Conservation (phyloP, 2,888 invertebrate genomes). For the Danaus chrysippus region DNA sequence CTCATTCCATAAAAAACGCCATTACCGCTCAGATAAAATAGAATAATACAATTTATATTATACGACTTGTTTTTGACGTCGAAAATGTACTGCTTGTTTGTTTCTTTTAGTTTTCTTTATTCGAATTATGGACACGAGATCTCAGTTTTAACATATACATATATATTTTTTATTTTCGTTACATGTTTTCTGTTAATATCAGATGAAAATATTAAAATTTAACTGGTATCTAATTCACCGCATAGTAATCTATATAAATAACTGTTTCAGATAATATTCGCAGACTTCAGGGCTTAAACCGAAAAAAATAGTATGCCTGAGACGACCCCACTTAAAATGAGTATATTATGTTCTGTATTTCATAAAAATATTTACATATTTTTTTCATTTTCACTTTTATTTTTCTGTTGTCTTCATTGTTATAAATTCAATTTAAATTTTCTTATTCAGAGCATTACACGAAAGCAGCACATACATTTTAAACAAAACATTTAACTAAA, state of each 20-base stretch:
- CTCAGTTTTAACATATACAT: neutral
- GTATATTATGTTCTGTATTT: slow-evolving; percentile 45
- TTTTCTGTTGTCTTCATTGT: too few species aligned
- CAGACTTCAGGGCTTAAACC: slow-evolving; percentile 35
- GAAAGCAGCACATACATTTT: too few species aligned
- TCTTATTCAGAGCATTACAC: too few species aligned
- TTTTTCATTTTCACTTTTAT: too few species aligned
- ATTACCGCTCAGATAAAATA: slow-evolving; percentile 43
- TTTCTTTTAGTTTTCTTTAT: slow-evolving; percentile 52
- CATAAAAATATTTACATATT: too few species aligned
- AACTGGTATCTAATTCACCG: too few species aligned
- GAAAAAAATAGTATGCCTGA: slow-evolving; percentile 51
- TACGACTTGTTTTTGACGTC: slow-evolving; percentile 67
- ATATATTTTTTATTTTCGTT: neutral
- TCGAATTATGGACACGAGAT: slow-evolving; percentile 39
- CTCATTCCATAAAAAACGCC: slow-evolving; percentile 30
- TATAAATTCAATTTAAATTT: too few species aligned
- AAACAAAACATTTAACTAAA: too few species aligned
- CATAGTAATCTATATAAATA: too few species aligned
- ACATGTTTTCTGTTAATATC: neutral
- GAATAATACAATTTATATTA: too few species aligned
- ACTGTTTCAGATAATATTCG: slow-evolving; percentile 1
- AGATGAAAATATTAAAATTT: too few species aligned
- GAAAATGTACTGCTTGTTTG: slow-evolving; percentile 60
- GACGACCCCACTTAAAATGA: slow-evolving; percentile 51